These are phyloP conservation scores for Tetranychus cinnabarinus DNA, from an alignment of 1,140 invertebrate genomes.

Conservation along the genomic window DNA sequence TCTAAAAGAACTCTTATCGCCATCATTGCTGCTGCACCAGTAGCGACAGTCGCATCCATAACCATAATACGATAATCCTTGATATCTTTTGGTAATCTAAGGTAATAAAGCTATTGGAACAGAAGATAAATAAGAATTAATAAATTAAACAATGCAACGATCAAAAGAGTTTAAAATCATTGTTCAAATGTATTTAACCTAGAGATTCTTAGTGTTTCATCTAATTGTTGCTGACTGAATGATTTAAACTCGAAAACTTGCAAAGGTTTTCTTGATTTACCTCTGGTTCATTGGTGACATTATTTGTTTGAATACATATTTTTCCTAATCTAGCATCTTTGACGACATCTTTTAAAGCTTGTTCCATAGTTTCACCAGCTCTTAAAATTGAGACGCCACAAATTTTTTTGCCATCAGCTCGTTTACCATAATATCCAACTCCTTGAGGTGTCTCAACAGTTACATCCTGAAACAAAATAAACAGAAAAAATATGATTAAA, in stretches of 20 bases:
- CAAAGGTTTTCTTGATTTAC: conserved; percentile 12
- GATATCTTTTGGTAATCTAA: conserved; percentile 86
- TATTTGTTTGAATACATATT: conserved; percentile 95
- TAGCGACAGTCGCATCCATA: conserved; percentile 94
- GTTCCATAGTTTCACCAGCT: conserved; percentile 96
- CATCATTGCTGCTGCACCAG: conserved; percentile 96
- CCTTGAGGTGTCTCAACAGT: conserved; percentile 70
- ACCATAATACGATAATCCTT: conserved; percentile 88
- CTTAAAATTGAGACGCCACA: conserved; percentile 92
- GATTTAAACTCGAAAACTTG: no score
- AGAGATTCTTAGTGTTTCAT: no score
- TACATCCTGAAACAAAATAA: conserved; percentile 27
- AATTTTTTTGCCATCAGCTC: conserved; percentile 60
- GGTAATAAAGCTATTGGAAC: conserved; percentile 58
- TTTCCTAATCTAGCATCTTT: conserved; percentile 95
- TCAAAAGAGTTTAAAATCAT: no score
- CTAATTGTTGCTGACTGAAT: no score
- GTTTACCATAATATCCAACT: conserved; percentile 55
- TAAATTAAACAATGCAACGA: no score
- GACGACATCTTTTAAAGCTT: conserved; percentile 85
- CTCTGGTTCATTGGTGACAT: conserved; percentile 63
- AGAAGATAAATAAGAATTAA: background rate
- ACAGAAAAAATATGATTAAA: no score
- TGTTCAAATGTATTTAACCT: no score
- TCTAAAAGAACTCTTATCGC: conserved; percentile 87